These are phyloP conservation scores for Hypanus sabinus DNA, from an alignment of 2,113 vertebrate species.

Conservation along the genomic window DNA sequence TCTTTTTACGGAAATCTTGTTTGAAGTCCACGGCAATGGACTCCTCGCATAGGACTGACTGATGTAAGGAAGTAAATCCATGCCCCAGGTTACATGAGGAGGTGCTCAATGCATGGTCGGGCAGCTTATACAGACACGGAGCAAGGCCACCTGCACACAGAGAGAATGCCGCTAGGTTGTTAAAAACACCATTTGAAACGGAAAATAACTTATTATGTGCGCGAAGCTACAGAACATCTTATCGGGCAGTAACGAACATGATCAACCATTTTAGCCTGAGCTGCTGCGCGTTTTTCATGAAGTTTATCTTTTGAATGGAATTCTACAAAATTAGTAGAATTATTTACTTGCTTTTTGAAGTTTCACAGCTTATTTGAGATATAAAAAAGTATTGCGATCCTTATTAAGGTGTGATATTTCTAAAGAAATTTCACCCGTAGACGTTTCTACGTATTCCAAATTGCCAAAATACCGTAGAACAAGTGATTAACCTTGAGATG, in stretches of 20 bases:
- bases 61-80: slow-evolving; percentile 72
- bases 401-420: no score
- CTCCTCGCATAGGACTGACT: slow-evolving; percentile 75
- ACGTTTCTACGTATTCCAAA: neutral
- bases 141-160: slow-evolving; percentile 69
- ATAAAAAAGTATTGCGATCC: neutral
- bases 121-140: slow-evolving; percentile 90
- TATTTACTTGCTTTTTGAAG: neutral
- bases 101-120: slow-evolving; percentile 72
- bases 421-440: no score
- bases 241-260: neutral
- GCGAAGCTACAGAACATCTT: neutral
- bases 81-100: slow-evolving; percentile 75
- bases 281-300: neutral
- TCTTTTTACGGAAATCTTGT: slow-evolving; percentile 76
- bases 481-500: neutral
- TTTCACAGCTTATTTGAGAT: neutral
- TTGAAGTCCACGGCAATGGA: slow-evolving; percentile 67
- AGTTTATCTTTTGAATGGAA: neutral
- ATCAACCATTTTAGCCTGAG: neutral
- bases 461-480: neutral
- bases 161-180: neutral
- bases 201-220: neutral
- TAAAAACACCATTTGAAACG: neutral
- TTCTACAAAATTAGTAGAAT: neutral